Percentiles rank a stretch among this genome's conserved stretches.
Conservation (phyloP, 2,888 invertebrate genomes). For the Morpho deidamia region DNA sequence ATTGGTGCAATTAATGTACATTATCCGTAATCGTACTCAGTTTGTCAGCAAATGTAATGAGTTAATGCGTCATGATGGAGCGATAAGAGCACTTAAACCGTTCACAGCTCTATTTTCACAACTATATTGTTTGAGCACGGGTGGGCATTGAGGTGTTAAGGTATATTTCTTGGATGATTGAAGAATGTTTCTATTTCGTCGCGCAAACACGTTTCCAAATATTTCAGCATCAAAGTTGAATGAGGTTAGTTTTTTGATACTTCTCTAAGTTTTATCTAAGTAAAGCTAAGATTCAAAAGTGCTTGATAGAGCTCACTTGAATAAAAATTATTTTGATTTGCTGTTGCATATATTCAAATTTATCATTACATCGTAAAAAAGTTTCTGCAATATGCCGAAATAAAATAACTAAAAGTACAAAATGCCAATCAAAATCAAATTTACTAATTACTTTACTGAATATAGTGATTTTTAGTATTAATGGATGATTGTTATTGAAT, state of each 20-base stretch:
- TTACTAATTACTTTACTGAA: too few species aligned
- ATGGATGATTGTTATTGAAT: too few species aligned
- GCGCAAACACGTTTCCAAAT: slow-evolving; percentile 40
- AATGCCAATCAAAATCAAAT: too few species aligned
- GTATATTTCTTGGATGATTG: slow-evolving; percentile 13
- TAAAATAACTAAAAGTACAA: too few species aligned
- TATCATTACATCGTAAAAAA: too few species aligned
- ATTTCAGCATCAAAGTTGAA: slow-evolving; percentile 5
- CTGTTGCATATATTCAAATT: too few species aligned
- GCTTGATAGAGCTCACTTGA: too few species aligned
- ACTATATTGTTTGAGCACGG: slow-evolving; percentile 5
- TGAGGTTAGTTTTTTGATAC: slow-evolving; percentile 1
- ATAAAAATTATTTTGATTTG: too few species aligned
- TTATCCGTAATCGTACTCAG: slow-evolving; percentile 2
- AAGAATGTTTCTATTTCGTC: slow-evolving; percentile 55
- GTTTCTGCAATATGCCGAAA: too few species aligned
- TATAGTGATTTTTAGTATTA: too few species aligned
- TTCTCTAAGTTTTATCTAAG: too few species aligned
- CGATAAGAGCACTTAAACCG: slow-evolving; percentile 25
- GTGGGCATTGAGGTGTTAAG: slow-evolving; percentile 20
- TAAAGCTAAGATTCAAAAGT: too few species aligned
- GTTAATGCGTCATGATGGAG: slow-evolving; percentile 41
- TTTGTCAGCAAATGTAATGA: slow-evolving; percentile 45
- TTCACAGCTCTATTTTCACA: slow-evolving; percentile 4
- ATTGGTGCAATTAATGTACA: background rate